Evolutionary conservation across 2,797 vertebrate species (phyloP).

Genomic region (Anguilla obscura): DNA sequence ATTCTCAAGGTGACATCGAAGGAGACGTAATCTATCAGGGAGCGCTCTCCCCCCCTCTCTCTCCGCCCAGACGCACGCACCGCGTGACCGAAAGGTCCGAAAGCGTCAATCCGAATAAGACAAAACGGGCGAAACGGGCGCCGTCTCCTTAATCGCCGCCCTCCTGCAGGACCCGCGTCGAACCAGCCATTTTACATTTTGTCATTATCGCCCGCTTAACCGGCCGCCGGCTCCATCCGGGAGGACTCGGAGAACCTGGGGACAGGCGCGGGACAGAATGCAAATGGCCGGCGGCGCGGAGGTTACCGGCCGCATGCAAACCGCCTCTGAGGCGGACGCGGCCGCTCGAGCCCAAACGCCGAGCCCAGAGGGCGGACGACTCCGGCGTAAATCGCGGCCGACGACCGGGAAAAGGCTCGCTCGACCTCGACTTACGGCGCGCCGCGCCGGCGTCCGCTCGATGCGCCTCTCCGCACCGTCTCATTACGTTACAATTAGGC

Average conservation of each 20-base stretch:
- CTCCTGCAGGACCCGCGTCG: not conserved
- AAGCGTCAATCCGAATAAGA: not conserved
- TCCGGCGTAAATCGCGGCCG: not conserved
- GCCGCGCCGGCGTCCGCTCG: not conserved
- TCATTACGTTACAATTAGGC: not conserved
- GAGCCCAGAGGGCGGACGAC: not conserved
- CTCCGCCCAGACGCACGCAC: not conserved
- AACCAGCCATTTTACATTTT: not conserved
- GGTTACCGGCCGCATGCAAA: not conserved
- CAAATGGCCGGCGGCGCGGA: not conserved
- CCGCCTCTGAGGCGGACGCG: not conserved
- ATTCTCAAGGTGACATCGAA: slow-evolving; percentile 43
- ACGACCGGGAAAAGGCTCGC: not conserved
- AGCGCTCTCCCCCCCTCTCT: not conserved
- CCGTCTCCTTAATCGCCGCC: not conserved
- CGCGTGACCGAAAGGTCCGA: not conserved
- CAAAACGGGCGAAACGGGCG: not conserved
- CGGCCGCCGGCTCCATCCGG: not conserved
- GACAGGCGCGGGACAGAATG: not conserved
- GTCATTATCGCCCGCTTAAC: not conserved
- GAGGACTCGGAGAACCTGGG: not conserved
- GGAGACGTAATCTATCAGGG: slow-evolving; percentile 39
- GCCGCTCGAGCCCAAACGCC: not conserved
- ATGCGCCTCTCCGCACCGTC: not conserved
- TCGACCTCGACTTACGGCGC: not conserved